These are phyloP conservation scores for Phalacrocorax pelagicus DNA, from an alignment of 2,113 vertebrate genomes.

Conservation along the genomic window DNA sequence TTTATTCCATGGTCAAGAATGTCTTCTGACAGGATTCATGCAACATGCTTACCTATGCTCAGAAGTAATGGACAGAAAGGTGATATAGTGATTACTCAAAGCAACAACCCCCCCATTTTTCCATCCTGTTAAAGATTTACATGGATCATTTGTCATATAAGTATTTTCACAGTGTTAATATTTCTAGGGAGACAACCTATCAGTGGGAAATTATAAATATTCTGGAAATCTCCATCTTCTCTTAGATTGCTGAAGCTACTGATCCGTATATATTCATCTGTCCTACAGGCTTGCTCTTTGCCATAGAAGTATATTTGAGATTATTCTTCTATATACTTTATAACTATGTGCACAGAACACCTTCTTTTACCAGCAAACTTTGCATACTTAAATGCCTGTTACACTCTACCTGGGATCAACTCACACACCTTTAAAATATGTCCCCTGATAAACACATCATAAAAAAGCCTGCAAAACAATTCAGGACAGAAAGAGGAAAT, in stretches of 20 bases:
- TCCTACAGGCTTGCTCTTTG: neutral
- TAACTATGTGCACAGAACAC: neutral
- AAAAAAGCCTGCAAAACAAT: neutral
- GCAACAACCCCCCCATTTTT: neutral
- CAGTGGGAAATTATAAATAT: neutral
- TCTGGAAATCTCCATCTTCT: neutral
- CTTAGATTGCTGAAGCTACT: neutral
- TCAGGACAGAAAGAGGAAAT: neutral
- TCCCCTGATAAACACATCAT: neutral
- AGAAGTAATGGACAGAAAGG: neutral
- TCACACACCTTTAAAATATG: neutral
- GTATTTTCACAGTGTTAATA: neutral
- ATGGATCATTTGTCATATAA: neutral
- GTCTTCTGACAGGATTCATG: neutral
- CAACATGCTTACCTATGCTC: fast-evolving
- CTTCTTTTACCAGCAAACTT: neutral
- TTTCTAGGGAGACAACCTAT: neutral
- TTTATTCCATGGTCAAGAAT: neutral
- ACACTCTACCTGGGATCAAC: neutral
- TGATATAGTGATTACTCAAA: neutral
- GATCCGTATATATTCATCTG: neutral
- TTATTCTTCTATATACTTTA: neutral
- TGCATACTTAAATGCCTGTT: neutral
- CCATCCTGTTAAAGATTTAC: neutral
- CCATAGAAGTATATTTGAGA: neutral